A percentile compares a stretch with the other conserved stretches of the same genome.
Conservation (phyloP, 1,140 invertebrate species). For the Polypedilum pembai region DNA sequence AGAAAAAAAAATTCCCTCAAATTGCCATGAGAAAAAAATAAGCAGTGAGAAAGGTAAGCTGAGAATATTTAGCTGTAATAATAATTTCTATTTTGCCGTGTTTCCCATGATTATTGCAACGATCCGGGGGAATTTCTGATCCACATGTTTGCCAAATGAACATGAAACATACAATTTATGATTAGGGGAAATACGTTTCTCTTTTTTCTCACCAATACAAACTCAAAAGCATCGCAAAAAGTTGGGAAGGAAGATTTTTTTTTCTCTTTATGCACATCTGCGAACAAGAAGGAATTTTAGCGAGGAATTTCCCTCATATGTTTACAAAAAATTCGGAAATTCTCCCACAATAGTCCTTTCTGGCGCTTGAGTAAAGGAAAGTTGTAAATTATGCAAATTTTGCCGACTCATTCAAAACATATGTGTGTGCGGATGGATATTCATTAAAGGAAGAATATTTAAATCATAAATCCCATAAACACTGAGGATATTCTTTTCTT, state of each 20-base stretch:
- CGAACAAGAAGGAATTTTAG: too few relatives aligned
- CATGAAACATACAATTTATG: background rate
- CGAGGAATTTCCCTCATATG: too few relatives aligned
- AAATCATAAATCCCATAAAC: background rate
- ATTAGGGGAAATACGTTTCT: background rate
- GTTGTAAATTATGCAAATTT: slow-evolving; percentile 25
- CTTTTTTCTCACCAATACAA: background rate
- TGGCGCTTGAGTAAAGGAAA: background rate
- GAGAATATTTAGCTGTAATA: too few relatives aligned
- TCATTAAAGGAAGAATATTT: background rate
- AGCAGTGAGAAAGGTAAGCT: background rate
- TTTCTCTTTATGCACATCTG: too few relatives aligned
- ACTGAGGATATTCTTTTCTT: background rate
- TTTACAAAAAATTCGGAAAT: too few relatives aligned
- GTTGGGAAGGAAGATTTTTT: too few relatives aligned
- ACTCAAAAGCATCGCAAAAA: too few relatives aligned
- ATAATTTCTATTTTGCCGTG: background rate
- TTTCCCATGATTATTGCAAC: background rate
- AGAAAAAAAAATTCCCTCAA: too few relatives aligned
- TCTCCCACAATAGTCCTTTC: background rate
- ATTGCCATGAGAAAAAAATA: too few relatives aligned
- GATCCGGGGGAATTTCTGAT: background rate
- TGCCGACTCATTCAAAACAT: background rate
- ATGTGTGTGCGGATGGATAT: background rate
- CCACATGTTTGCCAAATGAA: slow-evolving; percentile 1